Percentiles rank a stretch among this genome's conserved stretches.
phyloP scores from a whole-genome alignment of 2,888 invertebrate species.

The Lamellibrachia columna region DNA sequence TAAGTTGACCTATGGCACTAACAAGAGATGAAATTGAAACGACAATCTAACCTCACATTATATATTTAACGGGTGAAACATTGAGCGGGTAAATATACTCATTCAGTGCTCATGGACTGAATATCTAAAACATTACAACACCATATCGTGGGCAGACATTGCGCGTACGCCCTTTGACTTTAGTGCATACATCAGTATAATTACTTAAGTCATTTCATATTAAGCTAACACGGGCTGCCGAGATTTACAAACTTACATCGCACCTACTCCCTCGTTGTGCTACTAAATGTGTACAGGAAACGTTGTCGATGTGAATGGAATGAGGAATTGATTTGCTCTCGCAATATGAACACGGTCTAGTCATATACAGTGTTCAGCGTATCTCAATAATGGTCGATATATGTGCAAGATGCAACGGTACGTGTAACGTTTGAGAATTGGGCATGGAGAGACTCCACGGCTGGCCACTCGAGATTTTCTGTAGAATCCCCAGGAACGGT shows the following conservation, averaged over 20 bases:
- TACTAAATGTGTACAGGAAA: not conserved
- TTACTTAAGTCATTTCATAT: not conserved
- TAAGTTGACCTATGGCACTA: not conserved
- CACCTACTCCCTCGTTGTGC: not conserved
- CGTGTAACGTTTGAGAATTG: not conserved
- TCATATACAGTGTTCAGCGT: not conserved
- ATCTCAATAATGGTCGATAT: not conserved
- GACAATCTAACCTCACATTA: not conserved
- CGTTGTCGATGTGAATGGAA: not conserved
- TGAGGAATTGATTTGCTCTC: not conserved
- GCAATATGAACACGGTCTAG: not conserved
- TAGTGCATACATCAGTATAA: not conserved
- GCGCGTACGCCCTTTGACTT: not conserved
- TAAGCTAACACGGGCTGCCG: not conserved
- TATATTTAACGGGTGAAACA: not conserved
- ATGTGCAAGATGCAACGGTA: not conserved
- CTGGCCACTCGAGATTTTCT: not conserved
- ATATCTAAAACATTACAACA: slow-evolving; percentile 5
- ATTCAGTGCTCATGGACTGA: not conserved
- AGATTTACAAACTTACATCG: not conserved
- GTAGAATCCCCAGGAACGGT: not conserved
- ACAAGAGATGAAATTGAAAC: not conserved
- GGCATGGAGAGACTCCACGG: not conserved
- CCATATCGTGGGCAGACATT: not conserved
- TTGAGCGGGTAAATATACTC: not conserved